Conservation (phyloP, 2,888 invertebrate genomes). For the Malthinus seriepunctatus region DNA sequence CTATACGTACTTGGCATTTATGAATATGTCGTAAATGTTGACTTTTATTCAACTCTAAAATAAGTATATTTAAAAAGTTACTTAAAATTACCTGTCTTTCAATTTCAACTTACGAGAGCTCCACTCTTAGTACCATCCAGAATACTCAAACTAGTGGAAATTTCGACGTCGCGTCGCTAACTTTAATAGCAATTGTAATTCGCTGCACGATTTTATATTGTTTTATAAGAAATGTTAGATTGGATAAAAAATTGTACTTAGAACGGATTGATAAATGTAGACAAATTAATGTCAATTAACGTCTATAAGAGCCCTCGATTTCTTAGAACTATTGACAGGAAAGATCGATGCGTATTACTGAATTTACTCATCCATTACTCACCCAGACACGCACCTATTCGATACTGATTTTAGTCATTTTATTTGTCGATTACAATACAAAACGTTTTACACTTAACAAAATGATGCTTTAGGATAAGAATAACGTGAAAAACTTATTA, state of each 20-base stretch:
- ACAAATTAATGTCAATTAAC: slow-evolving; percentile 49
- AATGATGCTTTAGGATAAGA: not conserved
- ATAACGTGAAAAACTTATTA: no score
- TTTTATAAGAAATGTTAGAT: not conserved
- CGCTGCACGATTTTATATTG: not conserved
- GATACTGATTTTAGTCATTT: slow-evolving; percentile 12
- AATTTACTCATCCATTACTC: slow-evolving; percentile 44
- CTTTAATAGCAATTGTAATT: no score
- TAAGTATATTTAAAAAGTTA: no score
- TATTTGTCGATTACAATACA: slow-evolving; percentile 17
- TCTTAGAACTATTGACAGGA: slow-evolving; percentile 43
- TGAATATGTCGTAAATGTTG: not conserved
- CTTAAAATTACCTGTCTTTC: no score
- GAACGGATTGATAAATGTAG: slow-evolving; percentile 44
- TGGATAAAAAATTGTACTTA: slow-evolving; percentile 18
- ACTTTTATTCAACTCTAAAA: no score
- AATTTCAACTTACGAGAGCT: no score
- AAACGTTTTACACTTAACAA: slow-evolving; percentile 5
- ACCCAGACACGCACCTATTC: slow-evolving; percentile 20
- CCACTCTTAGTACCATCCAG: no score
- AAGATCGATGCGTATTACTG: slow-evolving; percentile 46
- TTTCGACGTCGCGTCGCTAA: no score
- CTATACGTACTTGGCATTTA: slow-evolving; percentile 2
- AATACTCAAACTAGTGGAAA: no score
- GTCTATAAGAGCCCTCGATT: slow-evolving; percentile 42